A percentile compares a stretch with the other conserved stretches of the same genome.
phyloP scores from a whole-genome alignment of 53 echinoderm and acorn worm genomes.

The Hippasteria phrygiana region DNA sequence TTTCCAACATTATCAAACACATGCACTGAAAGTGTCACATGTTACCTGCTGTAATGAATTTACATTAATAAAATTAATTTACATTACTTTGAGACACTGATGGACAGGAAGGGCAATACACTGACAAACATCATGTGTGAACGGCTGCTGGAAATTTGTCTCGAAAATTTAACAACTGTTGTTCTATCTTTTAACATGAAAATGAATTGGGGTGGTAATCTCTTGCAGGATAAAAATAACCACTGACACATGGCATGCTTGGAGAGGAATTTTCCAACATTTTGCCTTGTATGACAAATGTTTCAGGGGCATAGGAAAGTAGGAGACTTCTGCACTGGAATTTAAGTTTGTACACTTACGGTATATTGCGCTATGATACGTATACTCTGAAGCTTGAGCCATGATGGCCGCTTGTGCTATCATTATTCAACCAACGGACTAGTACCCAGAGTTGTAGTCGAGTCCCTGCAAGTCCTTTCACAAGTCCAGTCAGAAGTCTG shows the following conservation, averaged over 20 bases:
- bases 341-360: too few species aligned
- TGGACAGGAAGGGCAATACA: background rate
- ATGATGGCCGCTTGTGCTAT: too few species aligned
- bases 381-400: too few species aligned
- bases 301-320: background rate
- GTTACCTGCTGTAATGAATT: background rate
- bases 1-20: background rate
- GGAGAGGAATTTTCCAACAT: background rate
- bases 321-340: too few species aligned
- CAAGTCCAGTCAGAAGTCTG: too few species aligned
- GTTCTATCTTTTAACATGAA: background rate
- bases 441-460: too few species aligned
- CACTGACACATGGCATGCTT: background rate
- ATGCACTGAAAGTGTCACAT: background rate
- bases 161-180: background rate
- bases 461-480: too few species aligned
- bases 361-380: too few species aligned
- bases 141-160: conserved; percentile 6
- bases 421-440: too few species aligned
- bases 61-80: background rate
- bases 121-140: conserved; percentile 23
- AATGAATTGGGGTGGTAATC: background rate
- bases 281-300: background rate
- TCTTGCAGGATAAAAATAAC: background rate
- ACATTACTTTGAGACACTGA: background rate